Percentiles rank a stretch among this genome's conserved stretches.
phyloP scores from a whole-genome alignment of 2,797 vertebrate species.

The Myotis findleyi region DNA sequence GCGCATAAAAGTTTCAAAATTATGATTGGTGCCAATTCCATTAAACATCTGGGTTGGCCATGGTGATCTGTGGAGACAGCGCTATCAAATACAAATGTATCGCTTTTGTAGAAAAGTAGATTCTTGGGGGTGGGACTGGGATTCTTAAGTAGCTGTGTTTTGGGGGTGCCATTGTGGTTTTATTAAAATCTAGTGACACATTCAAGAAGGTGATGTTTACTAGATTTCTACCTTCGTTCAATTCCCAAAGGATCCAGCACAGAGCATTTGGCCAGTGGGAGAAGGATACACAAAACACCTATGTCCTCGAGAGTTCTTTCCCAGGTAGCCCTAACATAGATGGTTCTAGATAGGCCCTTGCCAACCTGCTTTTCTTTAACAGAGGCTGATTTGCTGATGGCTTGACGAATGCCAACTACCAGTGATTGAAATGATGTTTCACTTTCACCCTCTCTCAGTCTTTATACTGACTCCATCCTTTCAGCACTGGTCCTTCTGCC shows the following conservation, averaged over 20 bases:
- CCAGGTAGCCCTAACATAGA: not conserved
- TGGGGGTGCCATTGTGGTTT: not conserved
- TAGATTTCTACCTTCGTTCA: not conserved
- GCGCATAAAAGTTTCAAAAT: not conserved
- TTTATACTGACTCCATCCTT: not conserved
- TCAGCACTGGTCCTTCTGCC: not conserved
- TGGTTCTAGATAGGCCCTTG: not conserved
- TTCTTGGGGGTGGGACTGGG: not conserved
- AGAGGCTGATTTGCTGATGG: not conserved
- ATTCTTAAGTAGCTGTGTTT: not conserved
- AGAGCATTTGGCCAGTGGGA: not conserved
- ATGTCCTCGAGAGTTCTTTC: not conserved
- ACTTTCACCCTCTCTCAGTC: not conserved
- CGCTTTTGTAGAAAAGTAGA: not conserved
- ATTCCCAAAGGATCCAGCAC: not conserved
- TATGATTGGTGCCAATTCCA: not conserved
- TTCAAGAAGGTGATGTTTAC: not conserved
- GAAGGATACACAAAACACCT: not conserved
- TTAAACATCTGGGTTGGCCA: constrained; percentile 52
- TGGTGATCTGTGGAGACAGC: constrained; percentile 8
- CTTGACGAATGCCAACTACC: not conserved
- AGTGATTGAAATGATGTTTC: not conserved
- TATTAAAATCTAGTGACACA: not conserved
- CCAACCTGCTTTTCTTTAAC: not conserved
- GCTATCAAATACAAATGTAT: fast-evolving